phyloP scores from a whole-genome alignment of 2,113 vertebrate genomes.

The Lonchura striata region DNA sequence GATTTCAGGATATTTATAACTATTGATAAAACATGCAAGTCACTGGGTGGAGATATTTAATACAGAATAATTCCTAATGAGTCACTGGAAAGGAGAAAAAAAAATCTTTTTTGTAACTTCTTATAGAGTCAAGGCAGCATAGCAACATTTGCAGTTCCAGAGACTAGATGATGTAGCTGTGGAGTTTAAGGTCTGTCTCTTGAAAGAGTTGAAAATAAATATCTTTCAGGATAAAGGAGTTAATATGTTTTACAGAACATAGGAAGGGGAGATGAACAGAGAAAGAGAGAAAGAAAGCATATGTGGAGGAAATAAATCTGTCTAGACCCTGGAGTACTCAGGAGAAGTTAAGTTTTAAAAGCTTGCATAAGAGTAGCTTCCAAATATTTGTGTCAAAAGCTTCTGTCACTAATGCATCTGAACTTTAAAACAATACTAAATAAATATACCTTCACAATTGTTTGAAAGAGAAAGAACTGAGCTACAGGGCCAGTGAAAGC shows the following conservation, averaged over 20 bases:
- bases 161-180: background rate
- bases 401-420: background rate
- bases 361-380: background rate
- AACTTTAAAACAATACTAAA: background rate
- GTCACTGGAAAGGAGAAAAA: background rate
- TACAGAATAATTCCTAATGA: background rate
- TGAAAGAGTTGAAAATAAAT: conserved; percentile 21
- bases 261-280: background rate
- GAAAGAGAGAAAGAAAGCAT: conserved; percentile 22
- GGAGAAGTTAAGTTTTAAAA: conserved; percentile 37
- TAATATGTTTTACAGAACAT: conserved; percentile 45
- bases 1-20: background rate
- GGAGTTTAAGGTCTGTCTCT: background rate
- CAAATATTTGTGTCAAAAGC: conserved; percentile 6
- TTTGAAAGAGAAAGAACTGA: background rate
- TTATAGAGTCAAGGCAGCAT: background rate
- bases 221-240: conserved; percentile 3
- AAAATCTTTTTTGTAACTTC: background rate
- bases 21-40: background rate
- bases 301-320: conserved; percentile 52
- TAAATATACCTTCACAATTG: background rate
- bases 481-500: background rate
- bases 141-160: background rate
- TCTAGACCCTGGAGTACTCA: conserved; percentile 2
- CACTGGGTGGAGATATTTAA: background rate